Conservation (phyloP, 2,797 vertebrate species). For the Linurgus olivaceus region DNA sequence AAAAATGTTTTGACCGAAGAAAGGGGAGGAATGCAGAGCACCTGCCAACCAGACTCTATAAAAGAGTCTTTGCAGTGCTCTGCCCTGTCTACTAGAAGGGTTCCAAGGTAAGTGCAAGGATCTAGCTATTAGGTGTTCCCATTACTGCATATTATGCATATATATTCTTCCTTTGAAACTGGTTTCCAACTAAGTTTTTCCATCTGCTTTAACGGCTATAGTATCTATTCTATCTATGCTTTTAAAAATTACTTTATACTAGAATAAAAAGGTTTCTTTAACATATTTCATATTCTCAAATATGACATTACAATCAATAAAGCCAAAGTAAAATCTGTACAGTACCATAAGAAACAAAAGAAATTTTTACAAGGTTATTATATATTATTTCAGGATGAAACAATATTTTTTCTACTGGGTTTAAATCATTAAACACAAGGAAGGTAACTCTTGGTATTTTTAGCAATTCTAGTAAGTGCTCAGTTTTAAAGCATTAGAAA, state of each 20-base stretch:
- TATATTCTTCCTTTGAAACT: neutral
- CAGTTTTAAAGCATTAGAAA: neutral
- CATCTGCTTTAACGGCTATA: neutral
- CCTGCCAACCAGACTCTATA: conserved; percentile 75
- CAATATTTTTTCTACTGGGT: neutral
- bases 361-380: neutral
- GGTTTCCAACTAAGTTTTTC: conserved; percentile 6
- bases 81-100: conserved; percentile 61
- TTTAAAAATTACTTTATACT: neutral
- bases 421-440: neutral
- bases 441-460: neutral
- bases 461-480: neutral
- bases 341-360: neutral
- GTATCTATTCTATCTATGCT: neutral
- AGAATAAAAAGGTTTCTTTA: neutral
- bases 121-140: neutral
- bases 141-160: neutral
- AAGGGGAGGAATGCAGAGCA: conserved; percentile 69
- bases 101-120: conserved; percentile 72
- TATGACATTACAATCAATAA: neutral
- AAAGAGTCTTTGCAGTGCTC: conserved; percentile 62
- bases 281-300: neutral
- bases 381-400: neutral
- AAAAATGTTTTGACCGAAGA: conserved; percentile 71
- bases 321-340: neutral